Conservation (phyloP, 2,797 vertebrate genomes). For the Pelobates cultripes region DNA sequence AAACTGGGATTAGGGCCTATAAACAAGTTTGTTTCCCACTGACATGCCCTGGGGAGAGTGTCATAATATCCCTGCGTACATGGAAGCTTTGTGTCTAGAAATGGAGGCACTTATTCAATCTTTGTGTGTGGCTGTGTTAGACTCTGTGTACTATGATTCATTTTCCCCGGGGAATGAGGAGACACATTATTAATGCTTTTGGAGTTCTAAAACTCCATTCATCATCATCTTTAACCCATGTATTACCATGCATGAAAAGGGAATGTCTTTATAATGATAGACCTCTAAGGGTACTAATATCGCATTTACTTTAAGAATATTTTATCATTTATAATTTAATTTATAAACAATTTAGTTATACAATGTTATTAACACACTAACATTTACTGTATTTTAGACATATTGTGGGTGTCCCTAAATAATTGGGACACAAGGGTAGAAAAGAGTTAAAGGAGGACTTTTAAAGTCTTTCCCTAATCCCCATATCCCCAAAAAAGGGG, state of each 20-base stretch:
- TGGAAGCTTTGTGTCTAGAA: slow-evolving; percentile 10
- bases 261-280: no score
- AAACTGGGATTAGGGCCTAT: slow-evolving; percentile 48
- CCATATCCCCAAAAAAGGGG: no score
- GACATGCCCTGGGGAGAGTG: slow-evolving; percentile 27
- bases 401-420: no score
- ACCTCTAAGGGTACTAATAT: no score
- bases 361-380: no score
- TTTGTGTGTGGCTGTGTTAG: not conserved
- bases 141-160: slow-evolving; percentile 5
- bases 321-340: no score
- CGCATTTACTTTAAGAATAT: no score
- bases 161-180: not conserved
- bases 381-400: no score
- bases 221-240: not conserved
- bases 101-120: not conserved
- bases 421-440: no score
- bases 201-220: not conserved
- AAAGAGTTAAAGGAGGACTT: no score
- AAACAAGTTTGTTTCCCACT: slow-evolving; percentile 53
- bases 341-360: no score
- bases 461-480: no score
- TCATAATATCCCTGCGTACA: slow-evolving; percentile 26
- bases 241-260: not conserved
- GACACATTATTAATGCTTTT: not conserved